Conservation (phyloP, 2,113 vertebrate genomes). For the Podarcis raffonei region DNA sequence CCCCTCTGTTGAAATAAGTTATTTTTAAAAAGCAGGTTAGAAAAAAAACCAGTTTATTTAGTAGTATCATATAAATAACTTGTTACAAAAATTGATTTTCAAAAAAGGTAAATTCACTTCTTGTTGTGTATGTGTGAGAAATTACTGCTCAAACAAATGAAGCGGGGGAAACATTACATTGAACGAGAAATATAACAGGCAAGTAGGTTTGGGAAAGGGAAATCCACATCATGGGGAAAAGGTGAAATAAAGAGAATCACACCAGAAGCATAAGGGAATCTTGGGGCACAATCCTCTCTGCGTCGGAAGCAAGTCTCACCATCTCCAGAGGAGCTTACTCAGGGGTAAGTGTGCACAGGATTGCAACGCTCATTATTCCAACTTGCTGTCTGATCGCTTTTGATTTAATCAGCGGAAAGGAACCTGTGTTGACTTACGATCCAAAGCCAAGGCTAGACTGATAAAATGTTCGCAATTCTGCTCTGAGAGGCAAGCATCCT, state of each 20-base stretch:
- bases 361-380: background rate
- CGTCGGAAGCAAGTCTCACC: background rate
- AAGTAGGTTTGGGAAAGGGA: conserved; percentile 47
- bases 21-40: conserved; percentile 66
- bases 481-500: background rate
- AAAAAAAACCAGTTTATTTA: conserved; percentile 87
- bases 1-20: conserved; percentile 53
- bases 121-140: conserved; percentile 69
- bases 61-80: conserved; percentile 94
- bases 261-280: conserved; percentile 39
- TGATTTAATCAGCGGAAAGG: no score
- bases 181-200: conserved; percentile 69
- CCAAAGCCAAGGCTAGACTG: background rate
- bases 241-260: conserved; percentile 67
- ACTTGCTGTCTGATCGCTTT: background rate
- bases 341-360: no score
- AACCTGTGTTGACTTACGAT: background rate
- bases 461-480: background rate
- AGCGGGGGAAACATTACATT: conserved; percentile 73
- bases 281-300: conserved; percentile 36
- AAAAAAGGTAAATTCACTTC: conserved; percentile 88
- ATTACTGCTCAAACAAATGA: conserved; percentile 74
- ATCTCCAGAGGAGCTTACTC: background rate
- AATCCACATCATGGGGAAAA: conserved; percentile 64
- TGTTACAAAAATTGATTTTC: conserved; percentile 97